Percentiles rank a stretch among this genome's conserved stretches.
Conservation (phyloP, 2,888 invertebrate species). For the Rhogogaster chlorosoma region DNA sequence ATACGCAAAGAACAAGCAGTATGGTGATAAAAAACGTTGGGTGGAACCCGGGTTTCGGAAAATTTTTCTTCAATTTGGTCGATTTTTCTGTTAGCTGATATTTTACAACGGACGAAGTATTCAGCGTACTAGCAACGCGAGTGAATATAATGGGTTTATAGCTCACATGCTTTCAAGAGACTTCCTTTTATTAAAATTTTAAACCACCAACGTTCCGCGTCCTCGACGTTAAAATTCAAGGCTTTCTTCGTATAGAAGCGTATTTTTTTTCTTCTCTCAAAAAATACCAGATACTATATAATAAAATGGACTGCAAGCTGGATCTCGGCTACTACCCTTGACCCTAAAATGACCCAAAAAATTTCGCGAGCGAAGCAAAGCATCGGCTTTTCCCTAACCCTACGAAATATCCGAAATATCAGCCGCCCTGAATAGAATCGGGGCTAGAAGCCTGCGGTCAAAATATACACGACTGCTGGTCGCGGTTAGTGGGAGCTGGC, state of each 20-base stretch:
- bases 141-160: conserved; percentile 38
- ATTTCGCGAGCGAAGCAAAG: not conserved
- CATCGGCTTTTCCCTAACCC: not conserved
- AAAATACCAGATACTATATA: not conserved
- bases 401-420: conserved; percentile 27
- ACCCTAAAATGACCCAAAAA: not conserved
- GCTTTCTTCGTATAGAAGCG: not conserved
- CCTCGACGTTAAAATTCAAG: conserved; percentile 56
- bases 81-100: conserved; percentile 27
- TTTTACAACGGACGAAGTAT: conserved; percentile 42
- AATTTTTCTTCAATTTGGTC: conserved; percentile 29
- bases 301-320: not conserved
- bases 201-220: conserved; percentile 53
- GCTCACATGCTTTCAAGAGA: conserved; percentile 57
- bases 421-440: not conserved
- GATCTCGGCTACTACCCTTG: not conserved
- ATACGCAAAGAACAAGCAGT: not conserved
- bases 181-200: conserved; percentile 63
- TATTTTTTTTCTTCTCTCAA: not conserved
- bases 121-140: not conserved
- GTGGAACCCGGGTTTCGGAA: conserved; percentile 20
- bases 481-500: not conserved
- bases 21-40: not conserved
- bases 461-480: conserved; percentile 17
- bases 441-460: conserved; percentile 15